phyloP scores from a whole-genome alignment of 2,797 vertebrate genomes.

The Lithobates sylvaticus region DNA sequence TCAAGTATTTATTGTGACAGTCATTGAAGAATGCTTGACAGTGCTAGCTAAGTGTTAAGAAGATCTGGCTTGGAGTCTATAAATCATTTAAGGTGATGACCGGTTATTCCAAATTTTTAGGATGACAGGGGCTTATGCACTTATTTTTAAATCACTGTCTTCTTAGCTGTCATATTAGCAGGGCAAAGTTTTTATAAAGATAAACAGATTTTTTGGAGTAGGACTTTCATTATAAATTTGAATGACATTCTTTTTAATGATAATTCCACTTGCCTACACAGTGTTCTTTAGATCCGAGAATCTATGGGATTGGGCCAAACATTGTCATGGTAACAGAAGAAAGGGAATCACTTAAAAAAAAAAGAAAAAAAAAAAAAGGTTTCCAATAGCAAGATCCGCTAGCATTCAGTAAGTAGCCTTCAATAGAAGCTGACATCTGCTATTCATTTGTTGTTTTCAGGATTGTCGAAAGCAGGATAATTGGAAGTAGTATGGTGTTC shows the following conservation, averaged over 20 bases:
- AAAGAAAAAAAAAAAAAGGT: constrained; percentile 60
- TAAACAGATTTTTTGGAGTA: constrained; percentile 60
- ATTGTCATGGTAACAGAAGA: constrained; percentile 76
- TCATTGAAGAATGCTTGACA: constrained; percentile 10
- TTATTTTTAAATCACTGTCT: constrained; percentile 39
- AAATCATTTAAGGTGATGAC: background rate
- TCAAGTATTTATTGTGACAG: constrained; percentile 35
- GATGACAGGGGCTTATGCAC: background rate
- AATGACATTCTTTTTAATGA: constrained; percentile 70
- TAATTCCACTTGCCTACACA: constrained; percentile 70
- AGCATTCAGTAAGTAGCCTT: constrained; percentile 73
- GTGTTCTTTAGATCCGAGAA: constrained; percentile 67
- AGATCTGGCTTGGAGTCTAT: background rate
- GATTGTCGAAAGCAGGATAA: constrained; percentile 74
- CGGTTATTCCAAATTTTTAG: background rate
- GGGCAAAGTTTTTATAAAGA: constrained; percentile 60
- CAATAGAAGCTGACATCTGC: constrained; percentile 76
- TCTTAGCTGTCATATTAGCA: constrained; percentile 63
- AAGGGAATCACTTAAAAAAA: constrained; percentile 69
- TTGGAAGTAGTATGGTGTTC: constrained; percentile 75
- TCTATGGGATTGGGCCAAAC: constrained; percentile 72
- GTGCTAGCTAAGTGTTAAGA: background rate
- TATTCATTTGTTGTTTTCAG: constrained; percentile 77
- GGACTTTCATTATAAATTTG: constrained; percentile 63
- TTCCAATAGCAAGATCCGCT: constrained; percentile 73